Conservation (phyloP, 2,888 invertebrate species). For the Eupeodes luniger region DNA sequence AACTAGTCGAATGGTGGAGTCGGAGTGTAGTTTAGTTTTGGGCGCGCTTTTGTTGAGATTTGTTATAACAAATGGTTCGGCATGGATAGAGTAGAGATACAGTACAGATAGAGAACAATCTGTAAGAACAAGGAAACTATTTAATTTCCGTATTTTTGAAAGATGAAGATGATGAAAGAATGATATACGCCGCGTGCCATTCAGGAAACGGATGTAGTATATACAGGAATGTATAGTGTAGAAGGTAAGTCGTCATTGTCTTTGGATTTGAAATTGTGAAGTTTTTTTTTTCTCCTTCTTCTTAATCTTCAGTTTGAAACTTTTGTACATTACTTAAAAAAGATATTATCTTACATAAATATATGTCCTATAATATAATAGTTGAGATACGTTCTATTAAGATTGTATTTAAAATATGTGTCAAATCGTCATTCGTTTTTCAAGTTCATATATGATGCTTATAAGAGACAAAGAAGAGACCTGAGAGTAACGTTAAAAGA, state of each 20-base stretch:
- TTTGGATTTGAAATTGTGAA: constrained; percentile 23
- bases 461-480: too few relatives aligned
- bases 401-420: too few relatives aligned
- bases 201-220: constrained; percentile 47
- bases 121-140: constrained; percentile 73
- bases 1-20: background rate
- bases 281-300: background rate
- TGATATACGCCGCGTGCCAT: constrained; percentile 27
- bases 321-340: too few relatives aligned
- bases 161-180: constrained; percentile 41
- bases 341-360: too few relatives aligned
- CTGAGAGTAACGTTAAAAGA: too few relatives aligned
- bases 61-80: constrained; percentile 70
- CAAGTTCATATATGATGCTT: too few relatives aligned
- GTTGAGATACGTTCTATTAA: too few relatives aligned
- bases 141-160: constrained; percentile 71
- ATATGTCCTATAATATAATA: too few relatives aligned
- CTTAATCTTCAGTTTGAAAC: background rate
- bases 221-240: background rate
- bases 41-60: constrained; percentile 61
- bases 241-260: constrained; percentile 16
- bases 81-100: constrained; percentile 8
- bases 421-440: too few relatives aligned
- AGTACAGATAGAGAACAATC: constrained; percentile 54
- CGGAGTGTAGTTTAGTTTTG: constrained; percentile 37